These are phyloP conservation scores for Cheilosia vulpina DNA, from an alignment of 2,888 invertebrate genomes.

Conservation along the genomic window DNA sequence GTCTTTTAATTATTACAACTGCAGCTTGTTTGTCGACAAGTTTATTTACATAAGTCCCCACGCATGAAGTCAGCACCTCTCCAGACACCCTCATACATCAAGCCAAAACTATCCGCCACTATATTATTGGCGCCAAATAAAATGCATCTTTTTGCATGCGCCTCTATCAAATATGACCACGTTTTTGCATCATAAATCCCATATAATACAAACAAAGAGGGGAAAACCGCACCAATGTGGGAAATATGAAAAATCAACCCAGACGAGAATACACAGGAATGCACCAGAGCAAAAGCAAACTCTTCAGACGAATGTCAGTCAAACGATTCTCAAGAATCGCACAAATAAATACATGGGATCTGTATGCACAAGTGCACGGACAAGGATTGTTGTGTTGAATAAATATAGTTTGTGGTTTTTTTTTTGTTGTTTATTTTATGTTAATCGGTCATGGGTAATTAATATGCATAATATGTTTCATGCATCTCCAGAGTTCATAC, in stretches of 20 bases:
- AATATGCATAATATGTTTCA: constrained; percentile 63
- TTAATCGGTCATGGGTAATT: constrained; percentile 66
- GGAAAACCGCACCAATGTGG: constrained; percentile 17
- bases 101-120: constrained; percentile 14
- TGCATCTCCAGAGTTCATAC: constrained; percentile 33
- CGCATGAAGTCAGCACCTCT: constrained; percentile 8
- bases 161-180: constrained; percentile 25
- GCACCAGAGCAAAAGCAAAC: constrained; percentile 13
- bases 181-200: constrained; percentile 19
- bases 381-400: constrained; percentile 15
- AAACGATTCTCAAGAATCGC: constrained; percentile 23
- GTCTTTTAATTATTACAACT: not conserved
- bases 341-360: constrained; percentile 16
- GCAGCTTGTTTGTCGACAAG: not conserved
- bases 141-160: constrained; percentile 15
- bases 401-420: not conserved
- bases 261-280: not conserved
- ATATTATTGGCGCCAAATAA: constrained; percentile 40
- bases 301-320: constrained; percentile 51
- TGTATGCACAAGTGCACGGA: constrained; percentile 44
- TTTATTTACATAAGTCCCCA: constrained; percentile 18
- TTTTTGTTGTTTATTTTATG: constrained; percentile 20
- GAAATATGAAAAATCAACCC: constrained; percentile 2
- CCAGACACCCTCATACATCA: constrained; percentile 18
- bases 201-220: constrained; percentile 29